Conservation (phyloP, 2,113 vertebrate species). For the Pogonocichla stellata region DNA sequence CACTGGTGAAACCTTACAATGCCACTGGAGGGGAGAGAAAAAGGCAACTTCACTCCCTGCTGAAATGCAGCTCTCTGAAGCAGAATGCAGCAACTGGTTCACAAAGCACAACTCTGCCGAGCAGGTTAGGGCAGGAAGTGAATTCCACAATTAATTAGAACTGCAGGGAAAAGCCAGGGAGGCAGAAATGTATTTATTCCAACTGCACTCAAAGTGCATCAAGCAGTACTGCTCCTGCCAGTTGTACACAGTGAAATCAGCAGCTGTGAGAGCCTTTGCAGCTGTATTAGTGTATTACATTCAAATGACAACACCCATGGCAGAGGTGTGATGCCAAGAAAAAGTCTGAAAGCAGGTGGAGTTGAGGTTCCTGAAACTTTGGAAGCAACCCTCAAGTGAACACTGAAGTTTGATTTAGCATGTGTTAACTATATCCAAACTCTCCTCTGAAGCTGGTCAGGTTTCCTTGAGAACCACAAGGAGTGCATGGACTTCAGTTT, state of each 20-base stretch:
- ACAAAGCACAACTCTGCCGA: neutral
- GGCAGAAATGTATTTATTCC: constrained; percentile 43
- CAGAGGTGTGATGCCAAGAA: constrained; percentile 38
- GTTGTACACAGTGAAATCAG: neutral
- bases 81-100: neutral
- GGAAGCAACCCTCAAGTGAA: constrained; percentile 16
- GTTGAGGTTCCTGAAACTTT: constrained; percentile 11
- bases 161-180: constrained; percentile 39
- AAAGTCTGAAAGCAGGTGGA: constrained; percentile 35
- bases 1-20: neutral
- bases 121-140: constrained; percentile 62
- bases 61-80: constrained; percentile 1
- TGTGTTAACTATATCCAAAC: constrained; percentile 9
- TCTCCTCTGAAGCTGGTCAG: neutral
- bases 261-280: constrained; percentile 33
- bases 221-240: constrained; percentile 22
- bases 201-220: constrained; percentile 36
- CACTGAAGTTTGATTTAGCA: constrained; percentile 6
- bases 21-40: neutral
- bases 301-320: constrained; percentile 34
- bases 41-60: neutral
- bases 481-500: neutral
- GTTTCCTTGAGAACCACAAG: neutral
- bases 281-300: neutral
- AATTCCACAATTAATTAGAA: constrained; percentile 60